Percentiles rank a stretch among this genome's conserved stretches.
These are phyloP conservation scores for Doris montereyensis DNA, from an alignment of 2,888 invertebrate genomes.

Conservation along the genomic window DNA sequence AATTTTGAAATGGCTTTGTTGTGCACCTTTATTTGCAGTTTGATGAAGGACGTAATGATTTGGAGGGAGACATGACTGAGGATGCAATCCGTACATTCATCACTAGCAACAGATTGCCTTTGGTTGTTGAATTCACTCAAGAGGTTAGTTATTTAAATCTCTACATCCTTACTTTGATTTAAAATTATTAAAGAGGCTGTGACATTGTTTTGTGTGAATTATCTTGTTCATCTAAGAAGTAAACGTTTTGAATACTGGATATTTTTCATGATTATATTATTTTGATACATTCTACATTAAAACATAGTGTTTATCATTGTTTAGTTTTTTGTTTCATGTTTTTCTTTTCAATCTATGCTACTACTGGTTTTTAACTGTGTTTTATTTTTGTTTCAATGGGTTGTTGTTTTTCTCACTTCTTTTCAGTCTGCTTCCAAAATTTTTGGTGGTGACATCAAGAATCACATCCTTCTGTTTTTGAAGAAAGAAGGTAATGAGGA, in stretches of 20 bases:
- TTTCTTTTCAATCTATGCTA: neutral
- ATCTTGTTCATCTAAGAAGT: no score
- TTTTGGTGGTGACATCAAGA: slow-evolving; percentile 98
- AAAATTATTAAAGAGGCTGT: no score
- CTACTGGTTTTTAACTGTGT: neutral
- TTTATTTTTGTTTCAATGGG: no score
- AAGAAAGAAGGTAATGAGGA: slow-evolving; percentile 81
- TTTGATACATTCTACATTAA: no score
- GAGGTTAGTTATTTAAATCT: slow-evolving; percentile 75
- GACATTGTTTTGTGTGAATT: no score
- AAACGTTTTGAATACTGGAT: no score
- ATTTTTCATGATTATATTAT: no score
- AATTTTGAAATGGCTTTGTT: no score
- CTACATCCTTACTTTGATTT: neutral
- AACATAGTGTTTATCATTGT: neutral
- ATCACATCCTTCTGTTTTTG: slow-evolving; percentile 94
- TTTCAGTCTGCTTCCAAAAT: slow-evolving; percentile 91
- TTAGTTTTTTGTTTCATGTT: neutral
- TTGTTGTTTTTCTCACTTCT: no score
- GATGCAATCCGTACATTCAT: slow-evolving; percentile 87
- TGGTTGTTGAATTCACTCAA: slow-evolving; percentile 96
- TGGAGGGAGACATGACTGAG: slow-evolving; percentile 76
- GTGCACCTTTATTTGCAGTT: no score
- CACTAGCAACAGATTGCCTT: slow-evolving; percentile 86
- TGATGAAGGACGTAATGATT: slow-evolving; percentile 71